A percentile compares a stretch with the other conserved stretches of the same genome.
These are phyloP conservation scores for Tachuris rubrigastra DNA, from an alignment of 2,113 vertebrate genomes.

Conservation along the genomic window DNA sequence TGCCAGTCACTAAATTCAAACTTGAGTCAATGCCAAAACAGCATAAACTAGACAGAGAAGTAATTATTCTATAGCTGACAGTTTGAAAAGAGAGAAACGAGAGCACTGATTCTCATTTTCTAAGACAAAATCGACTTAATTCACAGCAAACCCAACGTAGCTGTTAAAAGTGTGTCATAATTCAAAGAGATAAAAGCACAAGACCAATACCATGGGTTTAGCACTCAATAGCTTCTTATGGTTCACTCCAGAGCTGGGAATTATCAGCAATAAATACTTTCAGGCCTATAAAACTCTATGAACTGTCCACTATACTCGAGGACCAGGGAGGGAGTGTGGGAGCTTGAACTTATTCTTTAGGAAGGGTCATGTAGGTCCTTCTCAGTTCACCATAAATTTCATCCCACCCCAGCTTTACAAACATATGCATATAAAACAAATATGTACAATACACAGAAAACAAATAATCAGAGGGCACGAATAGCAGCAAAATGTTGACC, in stretches of 20 bases:
- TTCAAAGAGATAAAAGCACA: not conserved
- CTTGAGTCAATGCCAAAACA: not conserved
- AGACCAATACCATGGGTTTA: not conserved
- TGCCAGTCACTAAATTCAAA: not conserved
- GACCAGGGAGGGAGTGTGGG: no score
- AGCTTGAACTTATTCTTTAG: not conserved
- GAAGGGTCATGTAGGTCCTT: not conserved
- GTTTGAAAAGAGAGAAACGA: not conserved
- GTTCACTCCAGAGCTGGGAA: not conserved
- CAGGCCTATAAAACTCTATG: not conserved
- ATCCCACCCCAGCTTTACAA: not conserved
- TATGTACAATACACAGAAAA: not conserved
- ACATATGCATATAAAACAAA: no score
- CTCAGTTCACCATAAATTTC: not conserved
- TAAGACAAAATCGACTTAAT: not conserved
- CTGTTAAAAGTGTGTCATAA: not conserved
- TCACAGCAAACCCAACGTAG: not conserved
- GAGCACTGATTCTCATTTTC: not conserved
- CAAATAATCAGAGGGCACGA: not conserved
- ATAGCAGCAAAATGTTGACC: not conserved
- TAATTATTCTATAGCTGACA: not conserved
- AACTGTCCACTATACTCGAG: fast-evolving
- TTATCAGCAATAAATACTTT: not conserved
- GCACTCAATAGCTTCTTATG: not conserved
- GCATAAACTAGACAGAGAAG: not conserved